Base-by-base conservation (phyloP, 2,888 invertebrate species). In the Pyrrhosoma nymphula region DNA sequence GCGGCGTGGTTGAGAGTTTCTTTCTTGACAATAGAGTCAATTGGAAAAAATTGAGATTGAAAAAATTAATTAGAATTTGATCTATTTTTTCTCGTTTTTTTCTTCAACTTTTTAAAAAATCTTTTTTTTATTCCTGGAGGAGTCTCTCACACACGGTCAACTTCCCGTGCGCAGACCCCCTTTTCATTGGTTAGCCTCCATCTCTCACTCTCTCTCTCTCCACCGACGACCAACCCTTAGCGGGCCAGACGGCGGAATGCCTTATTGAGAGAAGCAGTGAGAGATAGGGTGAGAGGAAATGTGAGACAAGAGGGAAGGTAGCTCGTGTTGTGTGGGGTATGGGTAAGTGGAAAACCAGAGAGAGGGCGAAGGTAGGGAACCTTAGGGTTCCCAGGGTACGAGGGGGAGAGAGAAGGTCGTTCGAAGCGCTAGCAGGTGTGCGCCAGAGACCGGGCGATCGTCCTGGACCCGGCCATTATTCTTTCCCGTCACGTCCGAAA, bases 171-270 rank as follows among this genome's bases (percentile, higher is more conserved):
- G 6, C n/a, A n/a, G n/a, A 69, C n/a, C 26, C 26, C n/a, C 69
- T 69, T 4, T 69, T 69, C 69, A 69, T 69, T 26, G 69, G 69
- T 69, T 69, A 26, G 3, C n/a, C 69, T 10, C 47, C 47, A 47
- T 47, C 47, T 47, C 8, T 47, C 47, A 47, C 47, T 47, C 47
- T 47, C 47, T 47, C 47, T 4, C n/a, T n/a, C 8, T 23, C 20
- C 18, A 0, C 23, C 63, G 14, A 8, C 63, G 8, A 60, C 23
- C 26, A 69, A 69, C 69, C 69, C 69, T 69, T 26, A 47, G 69
- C 69, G 69, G n/a, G 69, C 69, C 69, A 69, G 69, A 69, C 69
- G 69, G 69, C 26, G 69, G 69, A n/a, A 69, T 69, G n/a, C n/a
- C 69, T 69, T 6, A n/a, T 69, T n/a, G 23, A 69, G n/a, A 12